Conservation (phyloP, 1,140 invertebrate genomes). For the Pseudomyrmex sp. region DNA sequence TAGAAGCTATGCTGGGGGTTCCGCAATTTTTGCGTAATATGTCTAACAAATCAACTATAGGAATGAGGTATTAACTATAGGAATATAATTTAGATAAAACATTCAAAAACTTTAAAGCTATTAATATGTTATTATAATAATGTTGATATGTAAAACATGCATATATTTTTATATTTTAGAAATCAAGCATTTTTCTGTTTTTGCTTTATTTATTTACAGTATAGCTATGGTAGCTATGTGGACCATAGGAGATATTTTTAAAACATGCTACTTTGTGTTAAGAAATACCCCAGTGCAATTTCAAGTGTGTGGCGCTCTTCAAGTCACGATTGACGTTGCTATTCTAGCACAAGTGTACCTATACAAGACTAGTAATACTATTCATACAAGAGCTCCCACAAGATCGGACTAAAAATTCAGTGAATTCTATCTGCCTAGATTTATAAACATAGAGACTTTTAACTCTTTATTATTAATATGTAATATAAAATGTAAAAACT, state of each 20-base stretch:
- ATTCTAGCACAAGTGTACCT: conserved; percentile 93
- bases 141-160: too few relatives aligned
- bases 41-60: conserved; percentile 95
- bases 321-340: conserved; percentile 94
- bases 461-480: neutral
- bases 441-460: conserved; percentile 30
- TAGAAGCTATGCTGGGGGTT: conserved; percentile 97
- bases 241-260: conserved; percentile 97
- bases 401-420: conserved; percentile 69
- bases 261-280: conserved; percentile 98
- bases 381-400: conserved; percentile 62
- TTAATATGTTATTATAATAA: too few relatives aligned
- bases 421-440: neutral
- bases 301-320: conserved; percentile 96
- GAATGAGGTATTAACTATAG: conserved; percentile 93
- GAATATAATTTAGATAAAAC: conserved; percentile 60
- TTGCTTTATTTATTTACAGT: conserved; percentile 85
- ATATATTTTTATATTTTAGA: too few relatives aligned
- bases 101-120: neutral
- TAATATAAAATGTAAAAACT: neutral
- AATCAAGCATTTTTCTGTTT: neutral
- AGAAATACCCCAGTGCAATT: conserved; percentile 97
- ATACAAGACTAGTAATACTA: conserved; percentile 75
- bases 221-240: conserved; percentile 98
- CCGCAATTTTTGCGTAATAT: conserved; percentile 97